Conservation (phyloP, 64 coral and sea anemone genomes). For the Actinia tenebrosa region DNA sequence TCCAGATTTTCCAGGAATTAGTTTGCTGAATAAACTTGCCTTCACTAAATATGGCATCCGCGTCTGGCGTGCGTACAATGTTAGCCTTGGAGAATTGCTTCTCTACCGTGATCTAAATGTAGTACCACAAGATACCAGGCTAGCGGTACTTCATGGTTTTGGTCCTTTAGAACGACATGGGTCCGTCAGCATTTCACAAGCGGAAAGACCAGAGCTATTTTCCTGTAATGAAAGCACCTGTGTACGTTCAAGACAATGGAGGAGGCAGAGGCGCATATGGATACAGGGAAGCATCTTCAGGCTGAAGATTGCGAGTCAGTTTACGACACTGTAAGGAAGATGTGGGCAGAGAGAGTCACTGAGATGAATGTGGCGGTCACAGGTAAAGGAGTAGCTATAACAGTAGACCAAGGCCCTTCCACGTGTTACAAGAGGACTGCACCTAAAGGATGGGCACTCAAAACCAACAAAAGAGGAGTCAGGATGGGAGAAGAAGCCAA, state of each 20-base stretch:
- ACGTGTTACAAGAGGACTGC: not conserved
- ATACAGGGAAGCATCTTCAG: slow-evolving; percentile 35
- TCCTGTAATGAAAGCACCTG: slow-evolving; percentile 23
- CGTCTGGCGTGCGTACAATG: not conserved
- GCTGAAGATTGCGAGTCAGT: slow-evolving; percentile 22
- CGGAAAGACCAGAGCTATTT: not conserved
- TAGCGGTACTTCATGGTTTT: slow-evolving; percentile 32
- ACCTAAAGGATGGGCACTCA: slow-evolving; percentile 31
- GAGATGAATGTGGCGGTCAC: slow-evolving; percentile 36
- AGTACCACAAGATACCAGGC: slow-evolving; percentile 22
- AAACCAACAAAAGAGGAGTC: slow-evolving; percentile 21
- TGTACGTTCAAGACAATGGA: slow-evolving; percentile 27
- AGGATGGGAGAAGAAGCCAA: slow-evolving; percentile 32
- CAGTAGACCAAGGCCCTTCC: slow-evolving; percentile 25
- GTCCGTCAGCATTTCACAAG: not conserved
- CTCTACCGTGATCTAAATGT: slow-evolving; percentile 1
- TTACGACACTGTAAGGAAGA: slow-evolving; percentile 35
- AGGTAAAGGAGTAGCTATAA: not conserved
- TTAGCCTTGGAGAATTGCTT: not conserved
- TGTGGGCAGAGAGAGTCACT: slow-evolving; percentile 35
- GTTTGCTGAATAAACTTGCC: slow-evolving; percentile 46
- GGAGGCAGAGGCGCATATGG: slow-evolving; percentile 47
- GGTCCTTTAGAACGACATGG: slow-evolving; percentile 13
- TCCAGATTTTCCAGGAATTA: slow-evolving; percentile 3
- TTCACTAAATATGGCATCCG: slow-evolving; percentile 34